A percentile compares a stretch with the other conserved stretches of the same genome.
Evolutionary conservation across 2,113 vertebrate genomes (phyloP).

Genomic region (Desmodus rotundus): DNA sequence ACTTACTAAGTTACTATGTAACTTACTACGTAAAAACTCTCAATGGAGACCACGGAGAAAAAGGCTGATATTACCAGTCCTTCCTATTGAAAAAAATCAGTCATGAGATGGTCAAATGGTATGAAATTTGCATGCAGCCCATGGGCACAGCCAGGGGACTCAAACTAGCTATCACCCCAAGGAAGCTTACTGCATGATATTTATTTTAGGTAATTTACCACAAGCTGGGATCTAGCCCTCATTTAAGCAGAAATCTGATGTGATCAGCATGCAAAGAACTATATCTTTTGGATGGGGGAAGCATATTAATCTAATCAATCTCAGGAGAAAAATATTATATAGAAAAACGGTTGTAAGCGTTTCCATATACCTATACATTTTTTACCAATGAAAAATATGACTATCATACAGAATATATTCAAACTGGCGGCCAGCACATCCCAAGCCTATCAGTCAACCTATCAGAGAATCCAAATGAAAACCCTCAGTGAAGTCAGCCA

Average conservation of each 20-base stretch:
- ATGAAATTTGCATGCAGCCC: not conserved
- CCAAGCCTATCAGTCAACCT: not conserved
- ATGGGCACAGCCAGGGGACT: not conserved
- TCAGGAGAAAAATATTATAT: not conserved
- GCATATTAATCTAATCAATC: not conserved
- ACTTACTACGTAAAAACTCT: not conserved
- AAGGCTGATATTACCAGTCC: not conserved
- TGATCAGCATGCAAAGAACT: not conserved
- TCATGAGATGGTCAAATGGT: not conserved
- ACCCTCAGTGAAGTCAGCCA: not conserved
- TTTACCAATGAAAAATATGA: conserved; percentile 32
- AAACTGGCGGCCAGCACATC: not conserved
- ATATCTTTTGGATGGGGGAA: not conserved
- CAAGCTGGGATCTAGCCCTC: not conserved
- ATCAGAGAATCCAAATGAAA: not conserved
- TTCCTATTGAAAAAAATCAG: not conserved
- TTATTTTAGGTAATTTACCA: not conserved
- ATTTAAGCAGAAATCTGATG: not conserved
- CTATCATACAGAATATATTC: not conserved
- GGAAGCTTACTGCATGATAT: not conserved
- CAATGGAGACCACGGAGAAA: not conserved
- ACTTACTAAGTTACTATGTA: no score
- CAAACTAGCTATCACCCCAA: not conserved
- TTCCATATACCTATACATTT: not conserved
- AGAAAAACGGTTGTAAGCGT: not conserved